Conservation (phyloP, 2,888 invertebrate species). For the Dorcus hopei region DNA sequence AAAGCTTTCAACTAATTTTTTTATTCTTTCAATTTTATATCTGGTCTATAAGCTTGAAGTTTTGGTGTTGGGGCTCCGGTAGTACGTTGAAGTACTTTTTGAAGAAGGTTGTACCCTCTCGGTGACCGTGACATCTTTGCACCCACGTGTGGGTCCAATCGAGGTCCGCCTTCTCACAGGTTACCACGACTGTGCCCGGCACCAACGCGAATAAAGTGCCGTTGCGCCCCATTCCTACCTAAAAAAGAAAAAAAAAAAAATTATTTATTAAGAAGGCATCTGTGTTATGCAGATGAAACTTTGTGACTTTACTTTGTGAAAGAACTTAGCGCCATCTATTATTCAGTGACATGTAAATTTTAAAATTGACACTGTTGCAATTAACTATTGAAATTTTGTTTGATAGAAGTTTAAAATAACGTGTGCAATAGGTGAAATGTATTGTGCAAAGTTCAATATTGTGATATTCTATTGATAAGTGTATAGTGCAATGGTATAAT, state of each 20-base stretch:
- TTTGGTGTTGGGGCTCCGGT: conserved; percentile 71
- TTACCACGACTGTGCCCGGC: conserved; percentile 74
- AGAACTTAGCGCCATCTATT: too few species aligned
- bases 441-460: too few species aligned
- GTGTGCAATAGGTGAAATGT: too few species aligned
- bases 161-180: conserved; percentile 77
- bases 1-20: neutral
- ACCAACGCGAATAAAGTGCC: conserved; percentile 78
- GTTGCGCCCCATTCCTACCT: conserved; percentile 82
- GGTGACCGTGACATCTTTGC: conserved; percentile 60
- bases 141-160: conserved; percentile 78
- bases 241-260: conserved; percentile 40
- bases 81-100: conserved; percentile 87
- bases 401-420: too few species aligned
- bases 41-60: conserved; percentile 74
- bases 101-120: conserved; percentile 64
- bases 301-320: too few species aligned
- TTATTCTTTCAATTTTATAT: conserved; percentile 48
- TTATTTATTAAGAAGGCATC: neutral
- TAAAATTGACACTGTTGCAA: too few species aligned
- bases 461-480: too few species aligned
- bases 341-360: too few species aligned
- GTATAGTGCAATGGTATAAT: too few species aligned
- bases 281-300: too few species aligned
- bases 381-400: too few species aligned